Evolutionary conservation across 2,113 vertebrate genomes (phyloP).

Genomic region (Sciurus niger): DNA sequence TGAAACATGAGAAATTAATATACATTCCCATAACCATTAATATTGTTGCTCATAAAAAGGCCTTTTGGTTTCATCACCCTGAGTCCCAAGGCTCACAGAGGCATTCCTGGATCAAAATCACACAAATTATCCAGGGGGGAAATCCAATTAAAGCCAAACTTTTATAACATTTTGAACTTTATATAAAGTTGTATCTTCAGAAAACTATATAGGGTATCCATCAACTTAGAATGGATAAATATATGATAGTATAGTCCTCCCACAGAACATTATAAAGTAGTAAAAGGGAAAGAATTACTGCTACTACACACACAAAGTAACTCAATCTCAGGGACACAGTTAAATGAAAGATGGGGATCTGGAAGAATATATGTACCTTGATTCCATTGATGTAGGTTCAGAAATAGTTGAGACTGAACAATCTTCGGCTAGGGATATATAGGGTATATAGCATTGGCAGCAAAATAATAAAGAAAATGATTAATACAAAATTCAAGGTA

Average conservation of each 20-base stretch:
- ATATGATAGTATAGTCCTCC: not conserved
- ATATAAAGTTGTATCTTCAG: slow-evolving; percentile 1
- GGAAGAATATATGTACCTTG: not conserved
- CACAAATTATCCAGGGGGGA: slow-evolving; percentile 41
- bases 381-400: not conserved
- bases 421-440: not conserved
- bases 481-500: not conserved
- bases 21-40: slow-evolving; percentile 47
- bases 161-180: slow-evolving; percentile 61
- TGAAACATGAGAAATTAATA: slow-evolving; percentile 63
- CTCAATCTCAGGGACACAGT: not conserved
- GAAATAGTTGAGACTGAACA: not conserved
- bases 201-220: not conserved
- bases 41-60: slow-evolving; percentile 70
- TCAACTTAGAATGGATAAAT: not conserved
- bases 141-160: slow-evolving; percentile 62
- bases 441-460: not conserved
- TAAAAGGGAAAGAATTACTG: not conserved
- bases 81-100: slow-evolving; percentile 31
- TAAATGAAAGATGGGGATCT: not conserved
- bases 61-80: slow-evolving; percentile 68
- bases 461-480: not conserved
- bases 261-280: not conserved
- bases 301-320: not conserved
- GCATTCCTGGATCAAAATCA: not conserved